Conservation (phyloP, 1,140 invertebrate genomes). For the Zaprionus ghesquierei region DNA sequence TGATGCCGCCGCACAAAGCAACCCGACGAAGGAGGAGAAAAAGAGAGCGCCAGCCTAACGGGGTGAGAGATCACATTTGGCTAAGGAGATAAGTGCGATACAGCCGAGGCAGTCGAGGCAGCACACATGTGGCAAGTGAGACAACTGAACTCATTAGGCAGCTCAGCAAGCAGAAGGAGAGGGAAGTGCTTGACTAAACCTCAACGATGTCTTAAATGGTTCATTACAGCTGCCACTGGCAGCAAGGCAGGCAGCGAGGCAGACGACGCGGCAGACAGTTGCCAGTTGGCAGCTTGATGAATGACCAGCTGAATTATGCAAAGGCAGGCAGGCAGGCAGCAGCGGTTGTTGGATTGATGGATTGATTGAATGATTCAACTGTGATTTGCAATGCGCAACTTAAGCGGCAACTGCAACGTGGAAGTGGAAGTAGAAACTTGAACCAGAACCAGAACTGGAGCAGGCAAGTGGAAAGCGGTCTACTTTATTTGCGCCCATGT, state of each 20-base stretch:
- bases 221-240: conserved; percentile 39
- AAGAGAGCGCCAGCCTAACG: neutral
- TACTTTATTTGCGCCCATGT: neutral
- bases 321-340: neutral
- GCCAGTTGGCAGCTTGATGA: conserved; percentile 31
- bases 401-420: neutral
- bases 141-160: conserved; percentile 49
- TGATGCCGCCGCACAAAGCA: conserved; percentile 15
- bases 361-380: conserved; percentile 36
- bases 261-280: neutral
- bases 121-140: conserved; percentile 40
- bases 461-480: neutral
- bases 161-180: neutral
- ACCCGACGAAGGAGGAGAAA: neutral
- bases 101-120: neutral
- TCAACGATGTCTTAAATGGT: conserved; percentile 44
- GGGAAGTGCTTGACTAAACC: conserved; percentile 11
- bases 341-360: conserved; percentile 30
- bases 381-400: conserved; percentile 2
- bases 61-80: neutral
- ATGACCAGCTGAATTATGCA: conserved; percentile 34
- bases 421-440: no score
- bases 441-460: no score
- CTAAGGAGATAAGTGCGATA: neutral
- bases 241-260: neutral